Base-by-base conservation (phyloP, 2,888 invertebrate species). In the Aspidiotus destructor region DNA sequence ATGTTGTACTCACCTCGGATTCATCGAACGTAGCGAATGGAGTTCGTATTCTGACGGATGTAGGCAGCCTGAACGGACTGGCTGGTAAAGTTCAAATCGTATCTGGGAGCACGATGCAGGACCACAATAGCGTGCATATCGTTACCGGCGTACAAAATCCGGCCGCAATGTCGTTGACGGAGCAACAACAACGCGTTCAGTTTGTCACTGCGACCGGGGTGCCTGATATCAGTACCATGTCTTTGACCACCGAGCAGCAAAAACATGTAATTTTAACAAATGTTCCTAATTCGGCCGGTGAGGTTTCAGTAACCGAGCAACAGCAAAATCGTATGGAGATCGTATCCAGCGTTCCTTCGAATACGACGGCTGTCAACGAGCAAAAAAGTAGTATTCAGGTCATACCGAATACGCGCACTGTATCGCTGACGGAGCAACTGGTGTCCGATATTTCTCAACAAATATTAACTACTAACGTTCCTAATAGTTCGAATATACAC, bases 21-120 rank as follows among this genome's bases (percentile, higher is more conserved):
- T n/a, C 69, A 28, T 1, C 54, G 13, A n/a, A n/a, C 10, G 41
- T 53, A 11, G 16, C 68, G 9, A 68, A 61, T 61, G 73, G 74
- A 9, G 73, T 74, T 55, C 73, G 74, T 15, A 73, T 74, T 58
- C 71, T 74, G 17, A 73, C 73, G 16, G 74, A 74, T 70, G 71
- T 74, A 41, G 73, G 73, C 60, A 73, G 73, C 41, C 71, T 69
- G 17, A 69, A 69, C 48, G 62, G 62, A 9, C 28, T 69, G 54
- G 53, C 68, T 13, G 69, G 69, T 7, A 61, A 72, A 53, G 69
- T 73, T 40, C 73, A 72, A 62, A 71, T 73, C 17, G 71, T 67
- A 13, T 69, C 69, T 40, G 62, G 69, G 70, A 58, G 70, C 71
- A 16, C 58, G 68, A 52, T 63, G 13, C 68, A 69, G n/a, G 68